Base-by-base conservation (phyloP, 2,113 vertebrate species). In the Siniperca chuatsi region DNA sequence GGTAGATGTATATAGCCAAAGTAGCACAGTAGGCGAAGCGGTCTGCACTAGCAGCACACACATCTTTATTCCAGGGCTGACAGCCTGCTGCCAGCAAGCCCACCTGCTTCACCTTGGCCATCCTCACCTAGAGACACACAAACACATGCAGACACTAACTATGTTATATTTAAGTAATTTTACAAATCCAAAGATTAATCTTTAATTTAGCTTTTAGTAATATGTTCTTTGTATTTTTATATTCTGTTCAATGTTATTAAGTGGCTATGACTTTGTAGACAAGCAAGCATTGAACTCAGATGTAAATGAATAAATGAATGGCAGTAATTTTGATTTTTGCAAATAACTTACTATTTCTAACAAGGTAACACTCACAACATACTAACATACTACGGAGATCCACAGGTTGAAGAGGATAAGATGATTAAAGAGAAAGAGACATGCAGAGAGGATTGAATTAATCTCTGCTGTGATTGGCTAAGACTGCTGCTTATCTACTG, bases 51-150 rank as follows among this genome's bases (percentile, higher is more conserved):
- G 98, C 98, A 2, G 97, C 98, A 84, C 98, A 99, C 0, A 99
- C 97, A 8, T 99, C 98, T 93, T 97, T 99, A 87, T 99, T 99
- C 98, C 98, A 99, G 0, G 98, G 98, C 91, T 99, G 98, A 82
- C 98, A 99, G 21, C 98, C 98, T 20, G 98, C 98, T 78, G 98
- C 97, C 92, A 99, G 48, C 78, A 99, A 94, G 6, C 97, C 98
- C 86, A 99, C 98, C 95, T 99, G 98, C 90, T 98, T 98, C 78
- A 99, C 98, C 78, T 96, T 97, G n/a, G 97, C 97, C 98, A 99
- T 99, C 61, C 29, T 92, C 74, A 87, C 89, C 93, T 95, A 8
- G 21, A 83, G 21, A 85, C 55, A 90, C 37, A 79, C 25, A 85
- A 18, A 54, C 29, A 87, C 3, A 70, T 6, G 23, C 35, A 70